Conservation (phyloP, 1,140 invertebrate genomes). For the Yoshiicerus persimilis region DNA sequence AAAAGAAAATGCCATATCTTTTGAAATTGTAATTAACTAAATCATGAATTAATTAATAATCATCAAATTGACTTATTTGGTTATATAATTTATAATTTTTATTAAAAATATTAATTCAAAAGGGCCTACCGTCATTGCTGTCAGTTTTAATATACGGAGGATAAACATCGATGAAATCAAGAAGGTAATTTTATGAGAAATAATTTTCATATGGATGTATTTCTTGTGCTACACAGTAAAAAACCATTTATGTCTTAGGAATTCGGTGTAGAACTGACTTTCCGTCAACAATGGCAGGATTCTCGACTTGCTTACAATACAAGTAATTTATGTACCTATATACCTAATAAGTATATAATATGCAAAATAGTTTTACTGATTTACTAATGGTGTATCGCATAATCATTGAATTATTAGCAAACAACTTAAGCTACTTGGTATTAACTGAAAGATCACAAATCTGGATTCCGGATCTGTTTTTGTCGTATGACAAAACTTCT, state of each 20-base stretch:
- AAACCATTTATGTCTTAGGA: not conserved
- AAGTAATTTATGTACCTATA: too few species aligned
- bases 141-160: constrained; percentile 57
- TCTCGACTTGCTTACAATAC: not conserved
- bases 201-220: not conserved
- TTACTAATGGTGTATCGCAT: too few species aligned
- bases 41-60: too few species aligned
- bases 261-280: constrained; percentile 34
- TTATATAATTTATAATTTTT: too few species aligned
- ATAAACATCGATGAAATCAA: constrained; percentile 61
- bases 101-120: not conserved
- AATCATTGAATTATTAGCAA: not conserved
- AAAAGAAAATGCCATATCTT: too few species aligned
- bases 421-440: constrained; percentile 53
- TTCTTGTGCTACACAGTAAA: not conserved
- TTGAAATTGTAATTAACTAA: too few species aligned
- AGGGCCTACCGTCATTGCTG: constrained; percentile 49
- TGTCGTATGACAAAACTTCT: constrained; percentile 59
- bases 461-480: constrained; percentile 61
- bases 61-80: too few species aligned
- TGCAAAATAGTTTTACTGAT: too few species aligned
- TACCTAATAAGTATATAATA: too few species aligned
- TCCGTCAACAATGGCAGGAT: constrained; percentile 39
- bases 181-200: constrained; percentile 53
- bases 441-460: constrained; percentile 55